Base-by-base conservation (phyloP, 2,888 invertebrate species). In the Heliconius sara region DNA sequence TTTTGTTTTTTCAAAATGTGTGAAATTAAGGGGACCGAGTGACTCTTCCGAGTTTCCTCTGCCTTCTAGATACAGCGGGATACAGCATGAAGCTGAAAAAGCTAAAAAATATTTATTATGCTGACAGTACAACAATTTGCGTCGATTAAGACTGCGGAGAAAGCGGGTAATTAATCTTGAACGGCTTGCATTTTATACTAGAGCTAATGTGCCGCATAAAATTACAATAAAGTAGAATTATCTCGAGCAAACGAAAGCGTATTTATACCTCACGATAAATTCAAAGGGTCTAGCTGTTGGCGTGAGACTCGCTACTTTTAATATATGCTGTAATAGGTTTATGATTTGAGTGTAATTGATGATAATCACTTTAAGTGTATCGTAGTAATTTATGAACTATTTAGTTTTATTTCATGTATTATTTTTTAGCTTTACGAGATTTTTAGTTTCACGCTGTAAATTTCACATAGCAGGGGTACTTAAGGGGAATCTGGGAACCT, bases 171-270 rank as follows among this genome's bases (percentile, higher is more conserved):
- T 83, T 83, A 85, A 84, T 84, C 84, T 83, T 80, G 66, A 78
- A 80, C 72, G 77, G 83, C 82, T 80, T 84, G 84, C 83, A 84
- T 83, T 83, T 82, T 83, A 81, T 80, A 77, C 70, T 82, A 80
- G 86, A 80, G 86, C 88, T 91, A 91, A 91, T 89, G 90, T 89
- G 87, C 86, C 86, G 91, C 89, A 92, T 92, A 90, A 90, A 89
- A 92, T 92, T 90, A 91, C 91, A 89, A 91, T 92, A 91, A 91
- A 91, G 86, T 88, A 88, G 88, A 86, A 88, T 90, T 92, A 92
- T 91, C 91, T 89, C 79, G 80, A 80, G 86, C 85, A 87, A 89
- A 91, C 90, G 90, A 66, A 52, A 76, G 76, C 76, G 79, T 81
- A 81, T 79, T 81, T 81, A 79, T 79, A 79, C 77, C 72, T 79